Percentiles rank a stretch among this genome's conserved stretches.
Evolutionary conservation across 2,113 vertebrate species (phyloP).

Genomic region (Serinus canaria): DNA sequence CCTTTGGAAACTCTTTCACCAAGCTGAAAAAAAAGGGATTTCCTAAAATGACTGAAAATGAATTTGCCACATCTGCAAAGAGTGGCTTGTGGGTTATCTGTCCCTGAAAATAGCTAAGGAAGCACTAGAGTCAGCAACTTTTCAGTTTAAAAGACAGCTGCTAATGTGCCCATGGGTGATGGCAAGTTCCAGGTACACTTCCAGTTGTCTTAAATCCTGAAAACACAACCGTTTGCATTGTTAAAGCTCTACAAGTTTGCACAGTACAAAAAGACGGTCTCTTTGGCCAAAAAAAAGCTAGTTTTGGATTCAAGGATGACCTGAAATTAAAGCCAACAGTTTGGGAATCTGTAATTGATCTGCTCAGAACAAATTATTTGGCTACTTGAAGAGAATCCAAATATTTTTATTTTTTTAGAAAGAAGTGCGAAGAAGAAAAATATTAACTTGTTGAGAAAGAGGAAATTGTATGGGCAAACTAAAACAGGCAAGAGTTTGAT

Average conservation of each 20-base stretch:
- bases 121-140: not conserved
- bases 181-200: not conserved
- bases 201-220: not conserved
- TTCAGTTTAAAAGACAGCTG: not conserved
- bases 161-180: not conserved
- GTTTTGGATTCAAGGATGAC: not conserved
- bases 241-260: not conserved
- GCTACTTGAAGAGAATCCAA: constrained; percentile 43
- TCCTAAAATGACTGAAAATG: constrained; percentile 25
- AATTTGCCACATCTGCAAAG: constrained; percentile 15
- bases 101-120: not conserved
- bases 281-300: not conserved
- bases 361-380: constrained; percentile 54
- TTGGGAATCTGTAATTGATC: not conserved
- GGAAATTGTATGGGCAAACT: not conserved
- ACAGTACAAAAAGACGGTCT: constrained; percentile 13
- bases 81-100: not conserved
- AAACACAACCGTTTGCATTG: not conserved
- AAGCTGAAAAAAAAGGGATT: not conserved
- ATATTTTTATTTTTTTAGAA: not conserved
- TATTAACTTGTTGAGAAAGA: not conserved
- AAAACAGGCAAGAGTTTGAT: not conserved
- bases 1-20: constrained; percentile 7
- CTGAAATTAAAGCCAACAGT: not conserved
- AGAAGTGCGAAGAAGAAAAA: not conserved